phyloP scores from a whole-genome alignment of 2,113 vertebrate genomes.

The Xiphorhynchus elegans region DNA sequence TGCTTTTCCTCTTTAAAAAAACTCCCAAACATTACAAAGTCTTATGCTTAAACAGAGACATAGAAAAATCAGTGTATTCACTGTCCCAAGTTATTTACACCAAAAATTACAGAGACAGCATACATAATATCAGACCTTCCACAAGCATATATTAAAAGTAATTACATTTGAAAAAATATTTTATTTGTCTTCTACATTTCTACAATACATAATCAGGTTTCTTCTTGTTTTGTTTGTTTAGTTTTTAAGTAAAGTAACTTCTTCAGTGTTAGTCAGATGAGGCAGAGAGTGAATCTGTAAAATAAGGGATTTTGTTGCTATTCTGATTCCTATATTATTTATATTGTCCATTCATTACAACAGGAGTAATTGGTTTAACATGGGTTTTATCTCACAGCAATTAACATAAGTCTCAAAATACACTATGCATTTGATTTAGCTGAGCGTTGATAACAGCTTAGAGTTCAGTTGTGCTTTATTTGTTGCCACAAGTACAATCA shows the following conservation, averaged over 20 bases:
- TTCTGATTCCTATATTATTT: slow-evolving; percentile 42
- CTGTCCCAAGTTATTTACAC: slow-evolving; percentile 92
- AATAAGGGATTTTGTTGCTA: slow-evolving; percentile 61
- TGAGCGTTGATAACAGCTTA: slow-evolving; percentile 11
- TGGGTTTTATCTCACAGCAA: background rate
- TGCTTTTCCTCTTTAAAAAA: slow-evolving; percentile 89
- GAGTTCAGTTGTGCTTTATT: slow-evolving; percentile 74
- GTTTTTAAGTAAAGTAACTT: slow-evolving; percentile 53
- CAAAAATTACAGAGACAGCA: slow-evolving; percentile 86
- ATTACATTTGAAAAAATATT: slow-evolving; percentile 86
- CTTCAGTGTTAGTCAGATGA: slow-evolving; percentile 67
- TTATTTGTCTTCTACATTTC: slow-evolving; percentile 84
- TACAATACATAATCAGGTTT: slow-evolving; percentile 81
- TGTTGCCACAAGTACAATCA: slow-evolving; percentile 62
- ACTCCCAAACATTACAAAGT: slow-evolving; percentile 86
- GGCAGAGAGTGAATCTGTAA: slow-evolving; percentile 68
- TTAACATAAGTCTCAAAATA: slow-evolving; percentile 20
- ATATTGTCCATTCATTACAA: background rate
- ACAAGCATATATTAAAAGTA: slow-evolving; percentile 87
- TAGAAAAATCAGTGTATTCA: slow-evolving; percentile 93
- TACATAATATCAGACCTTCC: slow-evolving; percentile 85
- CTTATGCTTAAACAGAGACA: slow-evolving; percentile 95
- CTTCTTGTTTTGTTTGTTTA: slow-evolving; percentile 62
- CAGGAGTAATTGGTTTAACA: background rate
- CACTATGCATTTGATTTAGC: background rate